Percentiles rank a stretch among this genome's conserved stretches.
Evolutionary conservation across 2,797 vertebrate genomes (phyloP).

Genomic region (Rhabdophis nuchalis): DNA sequence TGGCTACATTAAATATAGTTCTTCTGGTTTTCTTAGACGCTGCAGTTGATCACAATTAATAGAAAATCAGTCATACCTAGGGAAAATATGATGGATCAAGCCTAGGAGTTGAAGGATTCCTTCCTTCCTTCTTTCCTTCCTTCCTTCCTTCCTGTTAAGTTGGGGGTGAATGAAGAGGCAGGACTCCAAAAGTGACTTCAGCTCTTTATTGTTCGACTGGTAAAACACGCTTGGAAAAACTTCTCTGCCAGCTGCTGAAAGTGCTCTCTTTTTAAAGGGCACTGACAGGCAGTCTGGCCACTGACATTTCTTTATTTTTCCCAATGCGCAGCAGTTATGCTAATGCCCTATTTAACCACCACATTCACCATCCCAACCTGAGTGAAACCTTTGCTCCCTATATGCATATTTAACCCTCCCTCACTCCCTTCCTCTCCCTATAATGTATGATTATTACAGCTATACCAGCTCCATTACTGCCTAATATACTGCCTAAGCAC

Average conservation of each 20-base stretch:
- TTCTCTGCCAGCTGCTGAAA: too few relatives aligned
- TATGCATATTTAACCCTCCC: neutral
- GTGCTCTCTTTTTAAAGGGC: too few relatives aligned
- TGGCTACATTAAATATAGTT: neutral
- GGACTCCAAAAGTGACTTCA: too few relatives aligned
- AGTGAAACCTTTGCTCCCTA: too few relatives aligned
- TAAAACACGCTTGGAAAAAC: too few relatives aligned
- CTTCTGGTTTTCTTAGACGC: neutral
- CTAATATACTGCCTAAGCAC: neutral
- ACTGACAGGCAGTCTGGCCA: too few relatives aligned
- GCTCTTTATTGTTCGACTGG: too few relatives aligned
- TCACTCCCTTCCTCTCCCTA: neutral
- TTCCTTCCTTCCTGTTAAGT: neutral
- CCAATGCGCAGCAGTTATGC: too few relatives aligned
- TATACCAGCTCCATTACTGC: neutral
- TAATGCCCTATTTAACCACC: too few relatives aligned
- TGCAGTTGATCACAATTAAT: neutral
- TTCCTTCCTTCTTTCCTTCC: neutral
- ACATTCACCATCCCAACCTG: too few relatives aligned
- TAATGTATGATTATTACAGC: neutral
- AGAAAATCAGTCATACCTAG: neutral
- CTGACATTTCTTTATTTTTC: too few relatives aligned
- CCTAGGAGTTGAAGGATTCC: neutral
- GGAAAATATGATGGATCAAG: neutral
- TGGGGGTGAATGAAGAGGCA: too few relatives aligned